Percentiles rank a stretch among this genome's conserved stretches.
These are phyloP conservation scores for Disparrhopalites patrizii DNA, from an alignment of 2,888 invertebrate genomes.

Conservation along the genomic window DNA sequence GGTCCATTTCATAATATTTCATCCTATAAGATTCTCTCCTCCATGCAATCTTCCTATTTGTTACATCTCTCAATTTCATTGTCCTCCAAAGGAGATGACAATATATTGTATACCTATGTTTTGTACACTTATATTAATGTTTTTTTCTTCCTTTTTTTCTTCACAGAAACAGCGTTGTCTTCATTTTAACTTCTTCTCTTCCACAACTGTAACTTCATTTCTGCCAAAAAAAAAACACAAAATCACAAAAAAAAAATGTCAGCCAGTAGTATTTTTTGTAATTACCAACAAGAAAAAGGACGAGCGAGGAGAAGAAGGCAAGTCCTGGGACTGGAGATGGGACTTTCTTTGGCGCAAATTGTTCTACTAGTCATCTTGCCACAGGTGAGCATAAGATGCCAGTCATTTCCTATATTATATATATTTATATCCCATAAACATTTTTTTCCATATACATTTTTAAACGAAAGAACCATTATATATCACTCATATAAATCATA, in stretches of 20 bases:
- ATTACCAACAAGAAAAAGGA: conserved; percentile 14
- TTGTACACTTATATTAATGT: background rate
- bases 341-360: conserved; percentile 14
- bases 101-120: no score
- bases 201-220: conserved; percentile 13
- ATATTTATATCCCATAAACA: no score
- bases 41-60: no score
- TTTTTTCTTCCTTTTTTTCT: conserved; percentile 10
- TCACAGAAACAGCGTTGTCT: conserved; percentile 13
- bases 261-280: conserved; percentile 19
- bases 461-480: background rate
- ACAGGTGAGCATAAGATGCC: conserved; percentile 34
- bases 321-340: background rate
- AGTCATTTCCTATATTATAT: background rate
- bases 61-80: no score
- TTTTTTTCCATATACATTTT: background rate
- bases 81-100: no score
- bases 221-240: no score
- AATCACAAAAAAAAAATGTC: no score
- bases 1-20: no score
- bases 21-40: no score
- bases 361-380: conserved; percentile 45
- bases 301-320: conserved; percentile 21
- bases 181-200: conserved; percentile 21
- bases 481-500: background rate